Evolutionary conservation across 2,888 invertebrate genomes (phyloP), one percentile per base, ranked within the genome.

Genomic region (Eretmocerus hayati): DNA sequence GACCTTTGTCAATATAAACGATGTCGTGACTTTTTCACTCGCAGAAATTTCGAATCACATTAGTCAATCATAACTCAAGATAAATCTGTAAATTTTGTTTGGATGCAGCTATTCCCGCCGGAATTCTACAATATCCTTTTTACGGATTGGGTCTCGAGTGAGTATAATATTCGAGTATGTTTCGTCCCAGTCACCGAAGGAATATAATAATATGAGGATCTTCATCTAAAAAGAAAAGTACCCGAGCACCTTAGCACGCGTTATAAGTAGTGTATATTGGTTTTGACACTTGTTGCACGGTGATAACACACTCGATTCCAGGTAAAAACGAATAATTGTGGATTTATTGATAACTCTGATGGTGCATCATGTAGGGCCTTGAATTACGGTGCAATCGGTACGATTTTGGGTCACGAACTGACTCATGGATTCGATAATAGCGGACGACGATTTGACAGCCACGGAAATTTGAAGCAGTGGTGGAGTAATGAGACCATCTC

Each of bases 401-500:
- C 84, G 0, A 79, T 89, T 48, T 72, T 90, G 39, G 89, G 89
- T 2, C 90, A 90, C 63, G 90, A 80, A 59, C 62, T 80, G 52
- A 79, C 78, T 0, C 80, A 80, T 56, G 80, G 78, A 3, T 79
- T 80, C 58, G 80, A 80, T 56, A 77, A 77, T 58, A 73, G 66
- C 66, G 90, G 93, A 13, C 80, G 90, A 41, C 84, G 86, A 62
- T 92, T 85, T 62, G 91, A 94, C 66, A 85, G 84, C 62, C 76
- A 81, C 57, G 94, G 94, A 11, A 90, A 90, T 71, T 75, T 88
- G 61, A 72, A 84, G n/a, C 85, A 88, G 52, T 94, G 93, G 93
- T 94, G 93, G 93, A 82, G 83, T 2, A 84, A 87, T 58, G 73
- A 75, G 36, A 90, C 91, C 0, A 81, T 88, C 39, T 72, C 75